A percentile compares a stretch with the other conserved stretches of the same genome.
Conservation (phyloP, 2,888 invertebrate species). For the Drosophila melanosoma region DNA sequence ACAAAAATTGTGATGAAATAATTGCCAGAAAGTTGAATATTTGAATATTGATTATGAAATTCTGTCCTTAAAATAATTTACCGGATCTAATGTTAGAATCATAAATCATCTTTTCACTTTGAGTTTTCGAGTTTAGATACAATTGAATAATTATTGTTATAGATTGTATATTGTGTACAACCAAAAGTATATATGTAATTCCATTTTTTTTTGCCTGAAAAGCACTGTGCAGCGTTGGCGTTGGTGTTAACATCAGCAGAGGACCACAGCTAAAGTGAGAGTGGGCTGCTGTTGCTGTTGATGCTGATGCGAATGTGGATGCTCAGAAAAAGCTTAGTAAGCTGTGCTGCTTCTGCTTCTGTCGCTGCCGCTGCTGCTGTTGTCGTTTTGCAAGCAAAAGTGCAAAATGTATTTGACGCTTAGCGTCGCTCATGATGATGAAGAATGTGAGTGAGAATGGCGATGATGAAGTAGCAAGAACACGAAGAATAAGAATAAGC, state of each 20-base stretch:
- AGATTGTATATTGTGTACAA: background rate
- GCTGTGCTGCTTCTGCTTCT: constrained; percentile 61
- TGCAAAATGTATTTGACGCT: constrained; percentile 54
- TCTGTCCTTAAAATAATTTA: background rate
- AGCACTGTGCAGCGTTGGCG: constrained; percentile 53
- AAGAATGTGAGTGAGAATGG: constrained; percentile 56
- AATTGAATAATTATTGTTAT: background rate
- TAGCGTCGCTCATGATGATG: constrained; percentile 35
- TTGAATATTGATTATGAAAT: background rate
- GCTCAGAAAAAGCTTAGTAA: constrained; percentile 75
- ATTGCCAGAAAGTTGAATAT: background rate
- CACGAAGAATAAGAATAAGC: constrained; percentile 64
- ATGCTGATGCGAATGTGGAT: constrained; percentile 56
- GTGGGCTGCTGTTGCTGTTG: constrained; percentile 49
- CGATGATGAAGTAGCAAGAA: constrained; percentile 53
- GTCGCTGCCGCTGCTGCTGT: constrained; percentile 30
- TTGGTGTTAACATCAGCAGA: constrained; percentile 42
- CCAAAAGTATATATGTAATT: background rate
- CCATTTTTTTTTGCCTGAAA: constrained; percentile 8
- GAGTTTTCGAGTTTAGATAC: background rate
- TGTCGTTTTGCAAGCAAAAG: constrained; percentile 69
- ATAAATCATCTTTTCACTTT: background rate
- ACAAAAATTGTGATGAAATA: background rate
- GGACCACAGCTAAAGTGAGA: constrained; percentile 52
- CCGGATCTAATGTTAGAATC: background rate